Percentiles rank a stretch among this genome's conserved stretches.
Conservation (phyloP, 1,140 invertebrate genomes). For the Maniola jurtina region DNA sequence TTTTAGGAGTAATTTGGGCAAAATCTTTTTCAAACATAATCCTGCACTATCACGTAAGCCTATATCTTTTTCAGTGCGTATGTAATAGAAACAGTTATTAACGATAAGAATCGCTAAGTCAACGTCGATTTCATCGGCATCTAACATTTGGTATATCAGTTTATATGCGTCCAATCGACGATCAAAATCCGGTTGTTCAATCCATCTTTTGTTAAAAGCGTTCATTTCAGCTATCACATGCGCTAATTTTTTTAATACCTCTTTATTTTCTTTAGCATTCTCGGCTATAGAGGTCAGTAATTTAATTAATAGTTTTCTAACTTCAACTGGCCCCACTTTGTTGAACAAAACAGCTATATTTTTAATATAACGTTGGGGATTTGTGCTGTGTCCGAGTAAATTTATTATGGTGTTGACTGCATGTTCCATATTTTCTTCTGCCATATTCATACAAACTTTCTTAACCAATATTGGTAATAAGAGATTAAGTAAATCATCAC, state of each 20-base stretch:
- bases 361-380: constrained; percentile 83
- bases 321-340: constrained; percentile 78
- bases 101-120: constrained; percentile 87
- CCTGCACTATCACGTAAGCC: constrained; percentile 89
- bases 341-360: constrained; percentile 84
- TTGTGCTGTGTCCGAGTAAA: constrained; percentile 83
- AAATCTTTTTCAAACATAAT: constrained; percentile 84
- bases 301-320: constrained; percentile 83
- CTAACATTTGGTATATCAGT: constrained; percentile 81
- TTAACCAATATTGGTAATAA: constrained; percentile 87
- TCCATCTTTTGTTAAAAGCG: constrained; percentile 89
- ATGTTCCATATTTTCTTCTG: constrained; percentile 82
- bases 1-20: constrained; percentile 79
- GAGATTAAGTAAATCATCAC: constrained; percentile 84
- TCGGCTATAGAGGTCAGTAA: constrained; percentile 80
- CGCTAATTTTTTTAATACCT: constrained; percentile 57
- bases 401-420: constrained; percentile 83
- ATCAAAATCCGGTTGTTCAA: constrained; percentile 96
- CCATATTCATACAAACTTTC: constrained; percentile 82
- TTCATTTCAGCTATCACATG: constrained; percentile 86
- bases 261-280: constrained; percentile 62
- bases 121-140: constrained; percentile 79
- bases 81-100: constrained; percentile 90
- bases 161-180: constrained; percentile 87
- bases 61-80: constrained; percentile 89